Evolutionary conservation across 1,140 invertebrate species (phyloP), one percentile per base, ranked within the genome.

Genomic region (Pectinophora gossypiella): DNA sequence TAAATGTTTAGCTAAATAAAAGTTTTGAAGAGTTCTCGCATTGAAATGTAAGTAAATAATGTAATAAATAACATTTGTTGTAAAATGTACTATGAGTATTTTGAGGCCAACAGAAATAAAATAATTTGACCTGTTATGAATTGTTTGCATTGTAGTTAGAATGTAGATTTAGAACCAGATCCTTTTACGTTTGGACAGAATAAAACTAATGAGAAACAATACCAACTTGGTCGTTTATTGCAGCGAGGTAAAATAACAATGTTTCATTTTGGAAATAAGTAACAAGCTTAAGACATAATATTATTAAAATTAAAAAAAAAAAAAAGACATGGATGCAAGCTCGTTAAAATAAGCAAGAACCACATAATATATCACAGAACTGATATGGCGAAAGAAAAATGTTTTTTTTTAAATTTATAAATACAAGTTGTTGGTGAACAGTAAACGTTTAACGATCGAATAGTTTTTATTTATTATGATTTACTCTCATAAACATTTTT

Each of bases 21-120:
- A 66, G 61, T 72, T 70, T 71, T 67, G 56, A 65, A 49, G 57
- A 68, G 56, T 78, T 76, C 66, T 77, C 72, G 68, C 80, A 76
- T 81, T 74, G 58, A 75, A 68, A 67, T 76, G 57, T 72, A 75
- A 76, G 60, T 71, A 67, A 67, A 64, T 61, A 52, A 60, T 58
- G 52, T 72, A 72, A 67, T 74, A 68, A 44, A 22, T 43, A 45
- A 78, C 68, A 78, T 74, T 80, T 82, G 77, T 81, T 81, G 77
- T 84, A 80, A 84, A 84, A 80, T 84, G 73, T 75, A 78, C 59
- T 80, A 78, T 74, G 68, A 69, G 72, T 74, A 78, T 76, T 77
- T 80, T 78, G 70, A 84, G 72, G 78, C 80, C 80, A 84, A 84
- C 69, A 72, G 66, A 74, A 81, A 77, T 79, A 82, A 81, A 75